Evolutionary conservation across 2,113 vertebrate species (phyloP).

Genomic region (mouse (Mus musculus)): GRCm39 chr12:13361001-13361500

Average conservation of each 20-base stretch:
- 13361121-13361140: neutral
- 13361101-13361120: neutral
- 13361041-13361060: neutral
- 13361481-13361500: neutral
- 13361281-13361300: neutral
- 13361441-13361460: no score
- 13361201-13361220: neutral
- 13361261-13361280: neutral
- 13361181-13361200: neutral
- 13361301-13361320: neutral
- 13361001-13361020: slow-evolving; percentile 33
- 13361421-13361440: neutral
- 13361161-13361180: neutral
- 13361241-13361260: neutral
- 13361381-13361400: neutral
- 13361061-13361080: neutral
- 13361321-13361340: neutral
- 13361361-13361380: neutral
- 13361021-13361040: neutral
- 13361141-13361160: neutral
- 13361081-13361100: neutral
- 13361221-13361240: neutral
- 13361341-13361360: neutral
- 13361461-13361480: neutral
- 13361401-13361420: neutral